Conservation (phyloP, 2,888 invertebrate species). For the Augiades crinisus region DNA sequence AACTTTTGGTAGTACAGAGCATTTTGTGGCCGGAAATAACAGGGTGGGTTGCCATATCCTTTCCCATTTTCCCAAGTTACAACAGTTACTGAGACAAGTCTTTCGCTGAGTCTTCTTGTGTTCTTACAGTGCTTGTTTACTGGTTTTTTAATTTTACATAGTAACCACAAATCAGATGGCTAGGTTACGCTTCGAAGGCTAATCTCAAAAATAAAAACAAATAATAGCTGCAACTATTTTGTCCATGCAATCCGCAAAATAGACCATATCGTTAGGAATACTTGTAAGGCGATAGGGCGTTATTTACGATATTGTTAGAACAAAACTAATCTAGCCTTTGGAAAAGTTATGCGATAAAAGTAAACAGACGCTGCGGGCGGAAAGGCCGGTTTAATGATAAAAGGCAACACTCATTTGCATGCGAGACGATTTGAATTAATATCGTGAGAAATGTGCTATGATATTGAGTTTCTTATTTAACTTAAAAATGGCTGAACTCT, state of each 20-base stretch:
- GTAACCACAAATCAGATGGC: too few relatives aligned
- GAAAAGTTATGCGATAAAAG: slow-evolving; percentile 63
- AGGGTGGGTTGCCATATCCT: slow-evolving; percentile 15
- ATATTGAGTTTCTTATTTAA: slow-evolving; percentile 4
- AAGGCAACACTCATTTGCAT: slow-evolving; percentile 60
- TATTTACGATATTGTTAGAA: slow-evolving; percentile 59
- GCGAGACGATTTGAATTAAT: slow-evolving; percentile 52
- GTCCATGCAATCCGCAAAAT: too few relatives aligned
- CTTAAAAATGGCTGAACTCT: too few relatives aligned
- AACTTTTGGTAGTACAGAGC: slow-evolving; percentile 17
- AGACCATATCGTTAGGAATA: slow-evolving; percentile 44
- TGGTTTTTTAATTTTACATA: too few relatives aligned
- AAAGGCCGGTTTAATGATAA: slow-evolving; percentile 48
- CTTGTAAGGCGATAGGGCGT: slow-evolving; percentile 47
- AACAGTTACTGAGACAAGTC: slow-evolving; percentile 31
- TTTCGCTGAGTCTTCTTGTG: slow-evolving; percentile 31
- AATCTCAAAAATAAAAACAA: too few relatives aligned
- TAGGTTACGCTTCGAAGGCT: too few relatives aligned
- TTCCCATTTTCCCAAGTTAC: slow-evolving; percentile 13
- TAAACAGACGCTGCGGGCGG: slow-evolving; percentile 47
- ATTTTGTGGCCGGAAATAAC: slow-evolving; percentile 17
- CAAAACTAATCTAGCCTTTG: slow-evolving; percentile 61
- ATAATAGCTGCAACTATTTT: too few relatives aligned
- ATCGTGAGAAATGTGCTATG: slow-evolving; percentile 39
- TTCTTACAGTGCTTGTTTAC: slow-evolving; percentile 22